Evolutionary conservation across 2,113 vertebrate species (phyloP).

Genomic region (Drymodes brunneopygia): DNA sequence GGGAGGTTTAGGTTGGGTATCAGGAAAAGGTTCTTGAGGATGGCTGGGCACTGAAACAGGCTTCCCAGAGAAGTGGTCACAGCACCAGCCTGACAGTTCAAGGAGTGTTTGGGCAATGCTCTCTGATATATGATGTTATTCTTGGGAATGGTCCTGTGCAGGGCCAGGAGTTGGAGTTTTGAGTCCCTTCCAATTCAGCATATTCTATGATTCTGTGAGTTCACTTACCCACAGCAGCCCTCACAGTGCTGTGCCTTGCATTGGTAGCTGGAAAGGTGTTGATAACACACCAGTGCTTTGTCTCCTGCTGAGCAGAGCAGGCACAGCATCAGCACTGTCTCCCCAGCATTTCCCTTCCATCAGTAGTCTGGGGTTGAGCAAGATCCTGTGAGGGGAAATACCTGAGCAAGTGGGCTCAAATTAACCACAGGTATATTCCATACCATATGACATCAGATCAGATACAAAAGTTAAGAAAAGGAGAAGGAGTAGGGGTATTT

Average conservation of each 20-base stretch:
- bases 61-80: not conserved
- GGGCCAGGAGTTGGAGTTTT: not conserved
- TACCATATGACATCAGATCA: not conserved
- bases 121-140: not conserved
- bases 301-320: not conserved
- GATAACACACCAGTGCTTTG: not conserved
- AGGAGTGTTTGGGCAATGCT: not conserved
- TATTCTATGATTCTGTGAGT: not conserved
- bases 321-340: not conserved
- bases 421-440: not conserved
- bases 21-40: not conserved
- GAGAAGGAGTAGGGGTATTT: not conserved
- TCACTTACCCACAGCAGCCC: not conserved
- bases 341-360: not conserved
- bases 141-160: not conserved
- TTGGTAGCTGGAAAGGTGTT: not conserved
- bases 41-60: not conserved
- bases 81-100: not conserved
- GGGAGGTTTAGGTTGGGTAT: not conserved
- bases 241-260: not conserved
- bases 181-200: not conserved
- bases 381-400: not conserved
- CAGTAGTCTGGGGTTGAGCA: not conserved
- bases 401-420: not conserved
- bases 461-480: not conserved